Base-by-base conservation (phyloP, 1,140 invertebrate species). In the Procambarus virginalis region DNA sequence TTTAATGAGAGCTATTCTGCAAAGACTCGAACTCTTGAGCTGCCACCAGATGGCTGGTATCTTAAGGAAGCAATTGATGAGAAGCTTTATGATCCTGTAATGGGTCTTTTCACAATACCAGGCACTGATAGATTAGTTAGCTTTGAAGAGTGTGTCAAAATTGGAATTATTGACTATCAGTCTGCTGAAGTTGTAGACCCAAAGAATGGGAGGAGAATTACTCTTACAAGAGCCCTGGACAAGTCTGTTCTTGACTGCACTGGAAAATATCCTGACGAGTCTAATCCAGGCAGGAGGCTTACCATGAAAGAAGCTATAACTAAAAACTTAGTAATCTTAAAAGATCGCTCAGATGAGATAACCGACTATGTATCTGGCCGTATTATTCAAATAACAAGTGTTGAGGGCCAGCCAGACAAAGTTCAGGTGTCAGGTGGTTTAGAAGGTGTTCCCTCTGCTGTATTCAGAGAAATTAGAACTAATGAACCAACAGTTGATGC, bases 51-150 rank as follows among this genome's bases (percentile, higher is more conserved):
- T 91, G 97, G 97, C 10, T 98, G 97, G 97, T 95, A 95, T 79
- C 94, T 98, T 0, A 94, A 95, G 81, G 96, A 97, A 93, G 97
- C 97, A 12, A 97, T 98, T 81, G 94, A 96, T 55, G 95, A 96
- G 93, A 95, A 95, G 73, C 93, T 98, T 3, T 97, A 98, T 92
- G 96, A 99, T 94, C 95, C 97, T 1, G 94, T 95, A 2, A 96
- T 96, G 8, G 97, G 98, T 3, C 94, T 97, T 3, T 98, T 99
- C 93, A 96, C 96, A 81, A 97, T 99, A 92, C 97, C 97, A 64
- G 96, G 96, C 55, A 97, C 97, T 2, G 97, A 98, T 93, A 95
- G 97, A 92, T 94, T 97, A 51, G 95, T 98, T 5, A 97, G 97
- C 87, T 96, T 99, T 92, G 95, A 97, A 94, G 97, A 98, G 94